Conservation (phyloP, 2,888 invertebrate species). For the Eristalis tenax region DNA sequence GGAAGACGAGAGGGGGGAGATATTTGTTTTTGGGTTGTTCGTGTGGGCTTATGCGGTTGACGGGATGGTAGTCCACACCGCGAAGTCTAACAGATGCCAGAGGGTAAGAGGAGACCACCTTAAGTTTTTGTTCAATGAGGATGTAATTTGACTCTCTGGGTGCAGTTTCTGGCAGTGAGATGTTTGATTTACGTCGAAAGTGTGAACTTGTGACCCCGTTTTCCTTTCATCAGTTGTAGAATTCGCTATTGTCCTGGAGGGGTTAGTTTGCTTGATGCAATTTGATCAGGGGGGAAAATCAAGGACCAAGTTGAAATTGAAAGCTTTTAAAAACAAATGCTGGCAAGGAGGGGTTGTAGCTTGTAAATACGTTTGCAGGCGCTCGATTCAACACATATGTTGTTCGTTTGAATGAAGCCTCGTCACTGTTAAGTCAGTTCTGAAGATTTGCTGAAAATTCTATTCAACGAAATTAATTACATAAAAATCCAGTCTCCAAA, state of each 20-base stretch:
- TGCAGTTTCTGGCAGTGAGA: conserved; percentile 1
- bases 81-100: background rate
- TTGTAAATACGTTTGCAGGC: background rate
- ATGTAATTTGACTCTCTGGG: conserved; percentile 30
- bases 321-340: background rate
- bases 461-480: no score
- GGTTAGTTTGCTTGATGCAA: conserved; percentile 10
- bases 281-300: background rate
- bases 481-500: no score
- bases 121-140: conserved; percentile 30
- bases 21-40: conserved; percentile 45
- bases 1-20: conserved; percentile 46
- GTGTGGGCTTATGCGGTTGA: background rate
- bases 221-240: background rate
- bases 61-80: background rate
- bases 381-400: background rate
- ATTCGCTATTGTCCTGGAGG: conserved; percentile 21
- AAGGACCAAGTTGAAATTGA: background rate
- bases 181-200: conserved; percentile 48
- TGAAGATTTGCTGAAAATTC: no score
- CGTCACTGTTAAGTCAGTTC: no score
- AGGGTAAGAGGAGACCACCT: background rate
- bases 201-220: conserved; percentile 27
- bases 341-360: background rate
- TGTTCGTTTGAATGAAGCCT: no score